These are phyloP conservation scores for Melanotaenia pygmaea DNA, from an alignment of 2,797 vertebrate genomes.

Conservation along the genomic window DNA sequence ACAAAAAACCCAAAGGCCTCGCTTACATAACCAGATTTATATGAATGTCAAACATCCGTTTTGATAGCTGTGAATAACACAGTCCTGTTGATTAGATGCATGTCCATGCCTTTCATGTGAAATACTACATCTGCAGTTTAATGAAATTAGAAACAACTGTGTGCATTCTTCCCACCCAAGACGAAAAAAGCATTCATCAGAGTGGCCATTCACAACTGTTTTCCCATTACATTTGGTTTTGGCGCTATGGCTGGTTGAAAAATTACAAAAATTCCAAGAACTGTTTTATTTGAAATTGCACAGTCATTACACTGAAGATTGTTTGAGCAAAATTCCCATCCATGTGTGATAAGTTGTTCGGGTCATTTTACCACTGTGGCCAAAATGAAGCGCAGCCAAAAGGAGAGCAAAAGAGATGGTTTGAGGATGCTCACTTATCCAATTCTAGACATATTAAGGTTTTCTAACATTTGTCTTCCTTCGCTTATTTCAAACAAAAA, in stretches of 20 bases:
- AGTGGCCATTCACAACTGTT: conserved; percentile 53
- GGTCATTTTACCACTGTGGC: conserved; percentile 47
- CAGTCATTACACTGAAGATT: conserved; percentile 33
- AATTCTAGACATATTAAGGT: conserved; percentile 42
- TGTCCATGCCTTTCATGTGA: conserved; percentile 42
- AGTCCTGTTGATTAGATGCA: conserved; percentile 33
- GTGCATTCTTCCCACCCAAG: conserved; percentile 63
- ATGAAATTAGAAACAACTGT: conserved; percentile 69
- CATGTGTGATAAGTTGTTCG: conserved; percentile 50
- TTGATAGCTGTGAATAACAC: conserved; percentile 11
- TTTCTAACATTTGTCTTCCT: conserved; percentile 42
- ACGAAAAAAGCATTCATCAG: conserved; percentile 55
- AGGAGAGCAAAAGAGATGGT: conserved; percentile 14
- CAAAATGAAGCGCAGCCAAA: conserved; percentile 25
- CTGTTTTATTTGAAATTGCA: conserved; percentile 62
- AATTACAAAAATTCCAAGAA: conserved; percentile 52
- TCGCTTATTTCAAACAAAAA: conserved; percentile 45
- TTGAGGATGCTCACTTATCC: conserved; percentile 31
- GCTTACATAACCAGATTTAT: conserved; percentile 22
- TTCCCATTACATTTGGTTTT: conserved; percentile 54
- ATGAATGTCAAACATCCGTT: conserved; percentile 21
- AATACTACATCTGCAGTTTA: conserved; percentile 48
- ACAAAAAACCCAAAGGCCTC: conserved; percentile 18
- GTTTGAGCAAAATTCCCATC: conserved; percentile 47
- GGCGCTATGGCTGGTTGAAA: conserved; percentile 49